A percentile compares a stretch with the other conserved stretches of the same genome.
Evolutionary conservation across 2,797 vertebrate species (phyloP).

Genomic region (Chiloscyllium punctatum): DNA sequence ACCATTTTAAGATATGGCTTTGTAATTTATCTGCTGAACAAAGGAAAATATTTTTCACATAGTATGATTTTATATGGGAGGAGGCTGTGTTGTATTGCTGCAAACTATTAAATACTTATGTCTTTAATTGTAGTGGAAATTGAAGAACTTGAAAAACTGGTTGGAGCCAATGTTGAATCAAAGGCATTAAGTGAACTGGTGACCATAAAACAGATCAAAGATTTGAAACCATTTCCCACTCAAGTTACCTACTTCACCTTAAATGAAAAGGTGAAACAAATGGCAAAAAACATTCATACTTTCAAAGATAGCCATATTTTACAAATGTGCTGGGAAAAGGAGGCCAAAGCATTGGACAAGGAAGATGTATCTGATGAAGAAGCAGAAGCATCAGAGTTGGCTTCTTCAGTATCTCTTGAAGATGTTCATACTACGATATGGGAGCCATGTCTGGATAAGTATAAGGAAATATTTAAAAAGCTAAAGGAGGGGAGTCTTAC

Average conservation of each 20-base stretch:
- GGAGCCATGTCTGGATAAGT: conserved; percentile 51
- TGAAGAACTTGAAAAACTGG: conserved; percentile 47
- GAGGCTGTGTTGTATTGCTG: neutral
- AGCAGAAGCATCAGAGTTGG: neutral
- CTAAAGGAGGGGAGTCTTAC: conserved; percentile 67
- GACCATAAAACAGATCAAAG: conserved; percentile 46
- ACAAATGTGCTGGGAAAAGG: conserved; percentile 64
- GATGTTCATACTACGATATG: conserved; percentile 51
- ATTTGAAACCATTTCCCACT: conserved; percentile 38
- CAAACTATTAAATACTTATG: neutral
- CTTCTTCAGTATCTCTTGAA: conserved; percentile 43
- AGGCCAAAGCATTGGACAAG: conserved; percentile 45
- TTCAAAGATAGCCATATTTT: conserved; percentile 70
- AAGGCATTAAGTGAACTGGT: conserved; percentile 56
- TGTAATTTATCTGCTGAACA: neutral
- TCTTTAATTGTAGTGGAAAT: conserved; percentile 58
- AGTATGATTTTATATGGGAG: neutral
- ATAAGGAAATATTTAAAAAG: conserved; percentile 51
- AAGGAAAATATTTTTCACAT: neutral
- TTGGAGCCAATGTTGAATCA: conserved; percentile 51
- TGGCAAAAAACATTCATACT: conserved; percentile 52
- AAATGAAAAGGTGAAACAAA: conserved; percentile 50
- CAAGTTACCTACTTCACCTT: conserved; percentile 62
- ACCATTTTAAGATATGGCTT: neutral
- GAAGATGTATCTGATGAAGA: rapidly evolving